Conservation (phyloP, 2,888 invertebrate genomes). For the Synergus japonicus region DNA sequence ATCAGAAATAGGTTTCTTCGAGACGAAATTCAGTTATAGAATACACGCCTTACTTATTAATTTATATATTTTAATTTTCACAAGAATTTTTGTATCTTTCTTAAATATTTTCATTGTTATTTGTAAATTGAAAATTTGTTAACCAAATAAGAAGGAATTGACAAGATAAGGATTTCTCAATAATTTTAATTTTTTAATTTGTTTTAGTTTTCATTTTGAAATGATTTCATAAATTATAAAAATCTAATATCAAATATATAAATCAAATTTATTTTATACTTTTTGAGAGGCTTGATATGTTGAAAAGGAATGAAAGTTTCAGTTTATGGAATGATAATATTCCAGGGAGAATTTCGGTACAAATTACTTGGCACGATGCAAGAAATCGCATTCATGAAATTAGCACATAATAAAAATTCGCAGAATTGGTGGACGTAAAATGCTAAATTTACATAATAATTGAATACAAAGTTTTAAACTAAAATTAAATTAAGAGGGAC, state of each 20-base stretch:
- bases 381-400: background rate
- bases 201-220: background rate
- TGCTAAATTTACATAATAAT: background rate
- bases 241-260: too few species aligned
- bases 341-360: background rate
- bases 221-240: background rate
- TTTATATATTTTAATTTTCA: background rate
- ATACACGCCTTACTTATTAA: background rate
- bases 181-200: too few species aligned
- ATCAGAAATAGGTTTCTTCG: constrained; percentile 67
- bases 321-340: background rate
- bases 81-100: background rate
- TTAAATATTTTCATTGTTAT: background rate
- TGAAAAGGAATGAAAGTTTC: background rate
- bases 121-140: background rate
- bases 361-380: constrained; percentile 10
- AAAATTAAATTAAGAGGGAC: too few species aligned
- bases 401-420: background rate
- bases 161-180: background rate
- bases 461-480: too few species aligned
- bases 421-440: background rate
- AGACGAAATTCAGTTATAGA: background rate
- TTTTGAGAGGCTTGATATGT: background rate
- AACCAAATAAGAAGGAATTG: background rate
- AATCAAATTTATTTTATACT: too few species aligned